Percentiles rank a stretch among this genome's conserved stretches.
Conservation (phyloP, 2,113 vertebrate species). For the Polyodon spathula region DNA sequence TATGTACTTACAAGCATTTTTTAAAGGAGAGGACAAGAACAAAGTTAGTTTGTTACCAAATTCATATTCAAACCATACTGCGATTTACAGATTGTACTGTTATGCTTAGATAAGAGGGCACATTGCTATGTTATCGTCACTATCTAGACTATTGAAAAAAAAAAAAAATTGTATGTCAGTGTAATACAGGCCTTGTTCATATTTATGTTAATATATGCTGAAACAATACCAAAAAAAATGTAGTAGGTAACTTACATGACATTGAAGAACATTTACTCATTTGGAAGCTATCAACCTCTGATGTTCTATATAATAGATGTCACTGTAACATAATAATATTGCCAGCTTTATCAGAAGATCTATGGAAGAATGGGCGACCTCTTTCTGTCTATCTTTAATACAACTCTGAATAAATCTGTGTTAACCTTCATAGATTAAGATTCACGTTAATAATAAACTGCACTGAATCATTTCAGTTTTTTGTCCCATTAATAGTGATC, state of each 20-base stretch:
- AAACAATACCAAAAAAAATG: conserved; percentile 3
- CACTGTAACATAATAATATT: conserved; percentile 1
- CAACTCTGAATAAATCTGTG: conserved; percentile 1
- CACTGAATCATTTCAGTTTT: conserved; percentile 4
- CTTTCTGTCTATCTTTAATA: not conserved
- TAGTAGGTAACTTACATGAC: not conserved
- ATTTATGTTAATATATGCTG: not conserved
- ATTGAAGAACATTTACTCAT: conserved; percentile 4
- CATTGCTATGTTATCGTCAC: too few species aligned
- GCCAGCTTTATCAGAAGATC: not conserved
- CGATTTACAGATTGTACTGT: too few species aligned
- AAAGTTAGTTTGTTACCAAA: too few species aligned
- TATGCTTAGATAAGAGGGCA: too few species aligned
- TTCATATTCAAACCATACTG: too few species aligned
- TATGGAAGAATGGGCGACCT: not conserved
- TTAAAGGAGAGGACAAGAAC: too few species aligned
- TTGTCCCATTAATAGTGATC: not conserved
- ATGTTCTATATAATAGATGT: conserved; percentile 1
- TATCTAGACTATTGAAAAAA: not conserved
- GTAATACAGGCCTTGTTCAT: not conserved
- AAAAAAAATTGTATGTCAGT: not conserved
- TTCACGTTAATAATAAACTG: conserved; percentile 2
- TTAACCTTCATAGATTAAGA: conserved; percentile 1
- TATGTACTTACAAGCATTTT: too few species aligned
- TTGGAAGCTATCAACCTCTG: conserved; percentile 2